Conservation (phyloP, 2,888 invertebrate genomes). For the Merodon equestris region DNA sequence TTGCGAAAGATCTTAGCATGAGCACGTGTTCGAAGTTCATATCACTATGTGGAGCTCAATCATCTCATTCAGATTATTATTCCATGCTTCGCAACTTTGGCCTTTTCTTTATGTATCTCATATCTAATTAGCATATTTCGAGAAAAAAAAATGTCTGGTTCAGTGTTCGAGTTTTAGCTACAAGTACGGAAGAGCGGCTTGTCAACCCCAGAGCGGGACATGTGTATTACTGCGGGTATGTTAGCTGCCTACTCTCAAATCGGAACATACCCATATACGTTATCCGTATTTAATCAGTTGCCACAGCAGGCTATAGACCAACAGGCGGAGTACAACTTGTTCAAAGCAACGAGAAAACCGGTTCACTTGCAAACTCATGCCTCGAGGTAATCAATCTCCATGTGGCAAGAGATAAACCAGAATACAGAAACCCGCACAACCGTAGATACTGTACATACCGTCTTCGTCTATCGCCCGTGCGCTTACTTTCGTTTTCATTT, state of each 20-base stretch:
- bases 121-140: constrained; percentile 37
- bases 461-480: neutral
- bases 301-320: neutral
- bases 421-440: too few species aligned
- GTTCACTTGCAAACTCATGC: constrained; percentile 25
- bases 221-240: too few species aligned
- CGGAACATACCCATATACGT: constrained; percentile 27
- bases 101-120: neutral
- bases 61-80: constrained; percentile 16
- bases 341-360: constrained; percentile 17
- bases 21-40: constrained; percentile 35
- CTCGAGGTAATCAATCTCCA: constrained; percentile 2
- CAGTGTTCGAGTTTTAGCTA: too few species aligned
- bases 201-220: too few species aligned
- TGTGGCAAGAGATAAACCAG: constrained; percentile 5
- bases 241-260: too few species aligned
- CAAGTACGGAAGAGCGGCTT: too few species aligned
- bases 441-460: neutral
- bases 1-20: constrained; percentile 50
- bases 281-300: constrained; percentile 45
- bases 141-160: too few species aligned
- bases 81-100: neutral
- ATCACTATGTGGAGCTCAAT: constrained; percentile 2
- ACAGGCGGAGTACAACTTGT: neutral
- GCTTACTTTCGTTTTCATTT: constrained; percentile 36